Evolutionary conservation across 2,888 invertebrate genomes (phyloP).

Genomic region (Brachylomia viminalis): DNA sequence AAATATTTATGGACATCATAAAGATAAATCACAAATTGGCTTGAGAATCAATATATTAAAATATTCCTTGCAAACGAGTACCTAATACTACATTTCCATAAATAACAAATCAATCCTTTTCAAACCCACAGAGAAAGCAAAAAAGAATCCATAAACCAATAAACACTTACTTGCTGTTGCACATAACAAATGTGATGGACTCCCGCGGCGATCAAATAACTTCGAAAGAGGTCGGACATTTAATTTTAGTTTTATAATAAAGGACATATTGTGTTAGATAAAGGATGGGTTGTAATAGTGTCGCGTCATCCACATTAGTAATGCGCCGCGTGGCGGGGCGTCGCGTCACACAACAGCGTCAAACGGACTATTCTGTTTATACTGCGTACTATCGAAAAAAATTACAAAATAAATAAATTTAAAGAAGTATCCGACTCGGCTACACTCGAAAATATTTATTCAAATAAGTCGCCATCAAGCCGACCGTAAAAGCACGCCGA

Average conservation of each 20-base stretch:
- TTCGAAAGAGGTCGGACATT: conserved; percentile 85
- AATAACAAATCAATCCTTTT: conserved; percentile 79
- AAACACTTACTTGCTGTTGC: conserved; percentile 82
- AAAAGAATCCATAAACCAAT: conserved; percentile 83
- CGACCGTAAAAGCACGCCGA: conserved; percentile 88
- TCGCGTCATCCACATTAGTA: conserved; percentile 88
- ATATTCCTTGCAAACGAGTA: conserved; percentile 63
- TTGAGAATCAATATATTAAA: conserved; percentile 60
- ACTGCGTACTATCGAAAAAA: conserved; percentile 71
- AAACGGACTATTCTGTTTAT: conserved; percentile 70
- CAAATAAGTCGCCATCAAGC: conserved; percentile 89
- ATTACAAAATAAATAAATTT: conserved; percentile 84
- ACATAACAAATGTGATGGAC: conserved; percentile 83
- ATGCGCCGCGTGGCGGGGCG: conserved; percentile 86
- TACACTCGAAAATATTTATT: conserved; percentile 88
- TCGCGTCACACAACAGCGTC: conserved; percentile 72
- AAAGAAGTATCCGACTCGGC: conserved; percentile 77
- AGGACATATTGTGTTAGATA: conserved; percentile 89
- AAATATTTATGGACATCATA: conserved; percentile 34
- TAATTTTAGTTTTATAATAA: conserved; percentile 88
- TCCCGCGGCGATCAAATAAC: conserved; percentile 87
- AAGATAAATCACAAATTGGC: conserved; percentile 54
- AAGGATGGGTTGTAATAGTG: conserved; percentile 89
- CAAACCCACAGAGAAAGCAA: conserved; percentile 76
- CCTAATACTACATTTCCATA: conserved; percentile 73